Conservation (phyloP, 2,888 invertebrate genomes). For the Eilema griseolum region DNA sequence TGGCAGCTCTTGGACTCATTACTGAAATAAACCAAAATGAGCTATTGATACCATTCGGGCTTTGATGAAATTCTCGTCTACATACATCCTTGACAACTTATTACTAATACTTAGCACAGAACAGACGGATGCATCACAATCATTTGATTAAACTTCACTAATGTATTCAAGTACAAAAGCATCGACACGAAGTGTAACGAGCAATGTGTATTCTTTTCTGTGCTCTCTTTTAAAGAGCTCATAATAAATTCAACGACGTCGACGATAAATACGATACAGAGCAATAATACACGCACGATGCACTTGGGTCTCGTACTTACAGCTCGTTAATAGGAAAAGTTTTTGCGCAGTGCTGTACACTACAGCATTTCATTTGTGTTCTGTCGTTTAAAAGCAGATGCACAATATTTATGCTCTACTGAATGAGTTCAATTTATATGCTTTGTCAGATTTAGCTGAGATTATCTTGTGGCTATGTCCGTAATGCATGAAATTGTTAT, state of each 20-base stretch:
- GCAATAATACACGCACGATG: conserved; percentile 65
- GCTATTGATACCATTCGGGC: not conserved
- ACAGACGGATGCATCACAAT: too few relatives aligned
- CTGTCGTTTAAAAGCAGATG: conserved; percentile 50
- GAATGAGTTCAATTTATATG: conserved; percentile 55
- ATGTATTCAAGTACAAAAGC: not conserved
- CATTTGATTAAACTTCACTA: not conserved
- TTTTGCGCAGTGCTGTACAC: conserved; percentile 63
- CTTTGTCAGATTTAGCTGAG: conserved; percentile 58
- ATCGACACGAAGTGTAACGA: not conserved
- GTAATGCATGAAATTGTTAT: conserved; percentile 61
- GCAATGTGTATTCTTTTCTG: not conserved
- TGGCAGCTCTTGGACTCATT: not conserved
- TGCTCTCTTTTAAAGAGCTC: not conserved
- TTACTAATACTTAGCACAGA: not conserved
- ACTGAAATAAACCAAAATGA: not conserved
- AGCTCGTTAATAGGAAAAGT: conserved; percentile 69
- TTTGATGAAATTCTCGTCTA: not conserved
- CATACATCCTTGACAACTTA: not conserved
- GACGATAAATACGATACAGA: conserved; percentile 54
- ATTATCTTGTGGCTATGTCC: conserved; percentile 55
- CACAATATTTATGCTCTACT: conserved; percentile 56
- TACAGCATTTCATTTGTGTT: conserved; percentile 50
- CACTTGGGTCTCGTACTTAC: conserved; percentile 60
- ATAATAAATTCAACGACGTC: conserved; percentile 23